A percentile compares a stretch with the other conserved stretches of the same genome.
Conservation (phyloP, 2,888 invertebrate species). For the Copidosoma aretas region DNA sequence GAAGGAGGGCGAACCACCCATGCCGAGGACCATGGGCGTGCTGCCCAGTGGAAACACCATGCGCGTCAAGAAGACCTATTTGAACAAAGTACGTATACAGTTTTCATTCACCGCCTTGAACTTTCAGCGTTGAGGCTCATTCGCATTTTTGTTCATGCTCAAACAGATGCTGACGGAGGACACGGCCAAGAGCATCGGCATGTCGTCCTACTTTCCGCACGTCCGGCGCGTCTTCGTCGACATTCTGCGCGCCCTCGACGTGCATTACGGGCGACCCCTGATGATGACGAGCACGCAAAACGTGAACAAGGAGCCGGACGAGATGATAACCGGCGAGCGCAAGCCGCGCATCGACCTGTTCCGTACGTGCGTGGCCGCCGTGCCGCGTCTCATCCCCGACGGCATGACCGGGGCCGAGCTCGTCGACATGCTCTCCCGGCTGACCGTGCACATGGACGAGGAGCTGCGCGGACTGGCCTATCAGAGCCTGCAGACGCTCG, state of each 20-base stretch:
- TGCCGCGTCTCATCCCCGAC: conserved; percentile 96
- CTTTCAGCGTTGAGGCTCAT: not conserved
- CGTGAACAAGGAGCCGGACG: conserved; percentile 91
- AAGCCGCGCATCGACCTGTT: conserved; percentile 98
- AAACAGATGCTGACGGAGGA: conserved; percentile 87
- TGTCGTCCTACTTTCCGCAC: conserved; percentile 95
- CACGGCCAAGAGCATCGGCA: conserved; percentile 94
- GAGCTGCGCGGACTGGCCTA: conserved; percentile 92
- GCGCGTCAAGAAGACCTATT: conserved; percentile 92
- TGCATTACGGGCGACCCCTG: conserved; percentile 94
- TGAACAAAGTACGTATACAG: conserved; percentile 78
- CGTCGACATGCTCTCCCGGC: conserved; percentile 89
- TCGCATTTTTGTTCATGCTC: not conserved
- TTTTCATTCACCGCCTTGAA: too few relatives aligned
- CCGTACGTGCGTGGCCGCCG: conserved; percentile 97
- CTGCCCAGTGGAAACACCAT: conserved; percentile 94
- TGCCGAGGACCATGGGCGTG: conserved; percentile 95
- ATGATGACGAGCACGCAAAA: conserved; percentile 97
- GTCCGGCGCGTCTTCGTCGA: conserved; percentile 95
- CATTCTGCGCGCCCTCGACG: conserved; percentile 91
- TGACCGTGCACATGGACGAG: conserved; percentile 98
- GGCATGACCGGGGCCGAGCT: conserved; percentile 95
- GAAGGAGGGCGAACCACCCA: conserved; percentile 98
- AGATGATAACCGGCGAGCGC: conserved; percentile 92
- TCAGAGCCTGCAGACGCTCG: conserved; percentile 93